Conservation (phyloP, 2,888 invertebrate species). For the Neoitamus cyanurus region DNA sequence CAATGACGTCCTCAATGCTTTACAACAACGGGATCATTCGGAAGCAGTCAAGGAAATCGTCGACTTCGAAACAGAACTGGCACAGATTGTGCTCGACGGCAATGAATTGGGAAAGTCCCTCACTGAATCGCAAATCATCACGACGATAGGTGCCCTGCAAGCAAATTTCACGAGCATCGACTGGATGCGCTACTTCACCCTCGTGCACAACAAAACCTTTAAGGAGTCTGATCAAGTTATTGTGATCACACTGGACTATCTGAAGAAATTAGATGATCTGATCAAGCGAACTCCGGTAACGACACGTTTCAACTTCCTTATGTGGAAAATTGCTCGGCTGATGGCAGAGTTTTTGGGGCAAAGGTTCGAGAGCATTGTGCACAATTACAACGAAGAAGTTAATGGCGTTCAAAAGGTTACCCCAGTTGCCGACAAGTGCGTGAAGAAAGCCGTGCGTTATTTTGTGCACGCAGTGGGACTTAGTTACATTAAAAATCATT, state of each 20-base stretch:
- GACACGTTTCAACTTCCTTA: conserved; percentile 53
- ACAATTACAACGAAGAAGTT: conserved; percentile 74
- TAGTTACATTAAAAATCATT: not conserved
- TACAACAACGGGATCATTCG: not conserved
- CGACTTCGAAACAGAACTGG: conserved; percentile 4
- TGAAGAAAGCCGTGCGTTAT: not conserved
- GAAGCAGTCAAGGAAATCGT: not conserved
- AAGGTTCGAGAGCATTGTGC: conserved; percentile 51
- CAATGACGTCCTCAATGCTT: not conserved
- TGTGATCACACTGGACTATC: not conserved
- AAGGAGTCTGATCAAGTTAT: not conserved
- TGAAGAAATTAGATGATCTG: not conserved
- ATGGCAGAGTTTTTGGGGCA: conserved; percentile 49
- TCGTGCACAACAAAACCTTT: not conserved
- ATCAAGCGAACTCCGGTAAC: conserved; percentile 42
- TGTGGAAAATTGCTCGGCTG: conserved; percentile 49
- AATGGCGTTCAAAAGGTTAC: conserved; percentile 72
- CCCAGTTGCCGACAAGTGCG: not conserved
- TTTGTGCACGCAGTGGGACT: not conserved
- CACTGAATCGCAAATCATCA: not conserved
- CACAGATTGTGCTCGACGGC: not conserved
- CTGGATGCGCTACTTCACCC: not conserved
- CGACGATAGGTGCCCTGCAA: not conserved
- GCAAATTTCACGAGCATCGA: not conserved
- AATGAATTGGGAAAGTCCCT: not conserved